Evolutionary conservation across 2,888 invertebrate species (phyloP).

Genomic region (Homarus gammarus): DNA sequence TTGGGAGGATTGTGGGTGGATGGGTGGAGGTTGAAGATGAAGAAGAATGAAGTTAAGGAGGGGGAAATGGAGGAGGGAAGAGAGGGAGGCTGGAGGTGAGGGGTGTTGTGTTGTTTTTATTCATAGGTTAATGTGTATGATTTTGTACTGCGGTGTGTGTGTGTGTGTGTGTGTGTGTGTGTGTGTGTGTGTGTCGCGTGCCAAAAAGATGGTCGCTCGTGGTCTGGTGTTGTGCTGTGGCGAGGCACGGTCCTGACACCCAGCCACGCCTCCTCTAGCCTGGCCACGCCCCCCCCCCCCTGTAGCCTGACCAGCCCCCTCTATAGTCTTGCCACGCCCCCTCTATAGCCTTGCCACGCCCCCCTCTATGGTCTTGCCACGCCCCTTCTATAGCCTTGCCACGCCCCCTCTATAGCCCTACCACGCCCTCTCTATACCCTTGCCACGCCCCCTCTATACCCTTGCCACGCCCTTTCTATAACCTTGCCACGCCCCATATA

Average conservation of each 20-base stretch:
- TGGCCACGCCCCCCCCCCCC: background rate
- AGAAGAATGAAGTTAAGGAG: background rate
- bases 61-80: constrained; percentile 2
- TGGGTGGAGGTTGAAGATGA: background rate
- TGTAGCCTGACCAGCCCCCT: background rate
- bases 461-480: background rate
- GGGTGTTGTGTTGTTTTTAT: background rate
- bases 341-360: background rate
- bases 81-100: background rate
- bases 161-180: constrained; percentile 22
- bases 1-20: background rate
- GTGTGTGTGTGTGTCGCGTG: no score
- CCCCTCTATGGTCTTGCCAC: background rate
- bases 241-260: background rate
- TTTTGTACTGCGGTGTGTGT: background rate
- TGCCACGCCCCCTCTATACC: background rate
- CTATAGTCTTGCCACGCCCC: background rate
- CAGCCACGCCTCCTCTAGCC: background rate
- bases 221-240: no score
- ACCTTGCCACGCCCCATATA: background rate
- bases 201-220: no score
- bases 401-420: no score
- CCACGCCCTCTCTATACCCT: background rate
- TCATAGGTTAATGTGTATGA: background rate
- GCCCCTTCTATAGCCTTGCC: background rate